Base-by-base conservation (phyloP, 2,888 invertebrate genomes). In the Ommatoiulus sabulosus region DNA sequence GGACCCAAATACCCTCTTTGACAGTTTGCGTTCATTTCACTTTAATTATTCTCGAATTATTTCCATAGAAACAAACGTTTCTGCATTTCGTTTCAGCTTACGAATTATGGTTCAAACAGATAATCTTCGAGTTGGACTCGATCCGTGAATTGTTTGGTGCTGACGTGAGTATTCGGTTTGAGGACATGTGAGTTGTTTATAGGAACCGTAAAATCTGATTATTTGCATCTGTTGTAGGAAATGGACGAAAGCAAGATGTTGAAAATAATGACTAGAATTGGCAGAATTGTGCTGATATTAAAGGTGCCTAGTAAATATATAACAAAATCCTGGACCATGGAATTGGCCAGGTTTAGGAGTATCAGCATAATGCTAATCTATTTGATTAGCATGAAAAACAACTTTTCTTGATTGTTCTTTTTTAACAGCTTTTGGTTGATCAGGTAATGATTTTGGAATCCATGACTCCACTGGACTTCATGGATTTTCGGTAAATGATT, bases 91-190 rank as follows among this genome's bases (percentile, higher is more conserved):
- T 94, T 94, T 87, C 93, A 98, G 98, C 98, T 0, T 99, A 99
- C 93, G 99, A 99, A 93, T 94, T 99, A 5, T 99, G 99, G 99
- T 99, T 99, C 94, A 99, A 99, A 93, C 99, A 99, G 94, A 98
- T 99, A 87, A 96, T 99, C 90, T 98, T 95, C 93, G 99, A 99
- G 92, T 94, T 99, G 92, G 99, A 99, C 92, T 98, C 98, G 0
- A 96, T 99, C 46, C 94, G 98, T 84, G 93, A 94, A 3, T 94
- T 98, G 88, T 96, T 99, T 91, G 92, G 95, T 90, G 95, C 94
- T 48, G 94, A 94, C 88, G 93, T 92, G 8, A 84, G 84, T 35
- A 84, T 3, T 44, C 80, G 35, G 3, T 84, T 44, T 10, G 84
- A 15, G 90, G 91, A 91, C 90, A 20, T 17, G 44, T 35, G 44